Percentiles rank a stretch among this genome's conserved stretches.
Conservation (phyloP, 2,113 vertebrate genomes). For the Athene cunicularia region DNA sequence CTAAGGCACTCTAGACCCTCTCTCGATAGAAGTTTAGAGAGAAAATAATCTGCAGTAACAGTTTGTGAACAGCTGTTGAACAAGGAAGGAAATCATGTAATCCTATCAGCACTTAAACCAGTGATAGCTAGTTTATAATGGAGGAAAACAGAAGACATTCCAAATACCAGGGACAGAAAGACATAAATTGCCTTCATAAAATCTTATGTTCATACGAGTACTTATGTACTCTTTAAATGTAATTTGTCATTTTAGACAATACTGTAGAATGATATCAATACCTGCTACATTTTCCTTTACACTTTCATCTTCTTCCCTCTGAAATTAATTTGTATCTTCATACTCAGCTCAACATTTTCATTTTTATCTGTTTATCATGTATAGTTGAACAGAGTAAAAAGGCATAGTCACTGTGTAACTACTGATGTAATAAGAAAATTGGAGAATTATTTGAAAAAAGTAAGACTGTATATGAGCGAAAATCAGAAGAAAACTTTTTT, state of each 20-base stretch:
- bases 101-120: constrained; percentile 46
- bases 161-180: not conserved
- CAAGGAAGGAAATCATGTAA: constrained; percentile 37
- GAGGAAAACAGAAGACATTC: constrained; percentile 13
- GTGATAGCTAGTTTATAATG: constrained; percentile 22
- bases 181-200: not conserved
- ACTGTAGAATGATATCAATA: not conserved
- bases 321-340: not conserved
- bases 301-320: not conserved
- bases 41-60: constrained; percentile 32
- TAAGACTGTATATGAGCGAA: not conserved
- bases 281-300: not conserved
- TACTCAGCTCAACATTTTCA: not conserved
- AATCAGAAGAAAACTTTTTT: not conserved
- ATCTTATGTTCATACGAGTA: not conserved
- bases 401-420: not conserved
- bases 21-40: constrained; percentile 12
- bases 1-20: not conserved
- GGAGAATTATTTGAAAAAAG: not conserved
- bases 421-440: not conserved
- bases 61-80: constrained; percentile 51
- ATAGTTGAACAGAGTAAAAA: not conserved
- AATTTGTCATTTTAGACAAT: not conserved
- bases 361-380: not conserved
- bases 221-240: not conserved